Evolutionary conservation across 2,888 invertebrate species (phyloP), one percentile per base, ranked within the genome.

Genomic region (Sesia bembeciformis): DNA sequence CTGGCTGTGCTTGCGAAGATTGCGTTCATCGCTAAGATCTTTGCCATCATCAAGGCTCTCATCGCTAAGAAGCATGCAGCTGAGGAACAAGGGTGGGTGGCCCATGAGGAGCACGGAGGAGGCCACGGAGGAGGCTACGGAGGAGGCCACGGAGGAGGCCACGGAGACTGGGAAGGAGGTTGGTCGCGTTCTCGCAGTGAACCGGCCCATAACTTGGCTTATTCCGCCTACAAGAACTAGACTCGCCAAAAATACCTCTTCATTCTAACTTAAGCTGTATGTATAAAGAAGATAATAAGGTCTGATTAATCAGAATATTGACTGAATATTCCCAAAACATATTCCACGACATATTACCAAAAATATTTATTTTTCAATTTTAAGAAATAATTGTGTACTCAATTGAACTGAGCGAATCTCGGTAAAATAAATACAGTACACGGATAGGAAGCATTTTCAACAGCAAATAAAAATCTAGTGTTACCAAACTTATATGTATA

Each of bases 1-100:
- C 92, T 95, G 54, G 90, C 95, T 38, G 70, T 95, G 53, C 87
- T 95, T 49, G 93, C 94, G 64, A 96, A 96, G 85, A 89, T 95
- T 52, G 95, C 96, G 0, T 91, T 96, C 61, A 75, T 89, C 49
- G 78, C 82, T 62, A 88, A 88, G 60, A 60, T 82, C 5, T 74
- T 87, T 40, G 70, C 77, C 2, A 66, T 85, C 57, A 68, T 88
- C 65, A 88, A 88, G 64, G 74, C 72, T 6, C 72, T 88, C 3
- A 62, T 87, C n/a, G 75, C 80, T n/a, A 87, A 87, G 69, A 87
- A 88, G 59, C 71, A 81, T 49, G 76, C 8, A 63, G 70, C 60
- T 70, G 77, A 62, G 72, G 72, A 51, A 6, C 70, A 76, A 53
- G 69, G 70, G 0, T 74, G 76, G 76, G 71, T 75, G 5, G 54